Percentiles rank a stretch among this genome's conserved stretches.
Conservation (phyloP, 2,113 vertebrate species). For the Globicephala melas region DNA sequence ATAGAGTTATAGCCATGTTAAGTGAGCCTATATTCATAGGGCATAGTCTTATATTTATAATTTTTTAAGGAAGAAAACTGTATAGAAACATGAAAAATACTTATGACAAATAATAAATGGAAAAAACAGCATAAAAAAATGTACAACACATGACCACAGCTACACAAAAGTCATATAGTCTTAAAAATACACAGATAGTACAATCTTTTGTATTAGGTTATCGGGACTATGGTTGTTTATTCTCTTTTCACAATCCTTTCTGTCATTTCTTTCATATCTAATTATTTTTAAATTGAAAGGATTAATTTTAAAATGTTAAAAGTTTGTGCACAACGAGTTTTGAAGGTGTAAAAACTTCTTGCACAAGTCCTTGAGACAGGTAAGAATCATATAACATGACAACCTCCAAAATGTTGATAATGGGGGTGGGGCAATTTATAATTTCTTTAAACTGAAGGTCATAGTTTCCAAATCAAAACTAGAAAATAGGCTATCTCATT, state of each 20-base stretch:
- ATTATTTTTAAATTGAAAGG: constrained; percentile 10
- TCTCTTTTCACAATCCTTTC: neutral
- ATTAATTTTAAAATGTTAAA: neutral
- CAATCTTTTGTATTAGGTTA: neutral
- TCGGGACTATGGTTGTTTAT: neutral
- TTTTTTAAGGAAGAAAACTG: neutral
- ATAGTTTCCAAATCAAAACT: neutral
- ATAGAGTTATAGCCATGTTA: neutral
- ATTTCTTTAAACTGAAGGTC: neutral
- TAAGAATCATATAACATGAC: neutral
- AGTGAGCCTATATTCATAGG: neutral
- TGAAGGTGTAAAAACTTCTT: neutral
- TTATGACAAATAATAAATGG: neutral
- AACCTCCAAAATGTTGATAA: neutral
- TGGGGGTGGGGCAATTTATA: neutral
- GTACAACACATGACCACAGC: neutral
- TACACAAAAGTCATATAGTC: neutral
- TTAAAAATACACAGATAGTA: neutral
- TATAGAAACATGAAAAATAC: neutral
- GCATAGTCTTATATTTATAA: neutral
- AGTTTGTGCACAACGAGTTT: neutral
- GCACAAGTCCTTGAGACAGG: neutral
- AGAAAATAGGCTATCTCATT: neutral
- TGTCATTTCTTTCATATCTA: neutral
- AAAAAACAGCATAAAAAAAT: neutral